phyloP scores from a whole-genome alignment of 2,113 vertebrate species.

The Zootoca vivipara region DNA sequence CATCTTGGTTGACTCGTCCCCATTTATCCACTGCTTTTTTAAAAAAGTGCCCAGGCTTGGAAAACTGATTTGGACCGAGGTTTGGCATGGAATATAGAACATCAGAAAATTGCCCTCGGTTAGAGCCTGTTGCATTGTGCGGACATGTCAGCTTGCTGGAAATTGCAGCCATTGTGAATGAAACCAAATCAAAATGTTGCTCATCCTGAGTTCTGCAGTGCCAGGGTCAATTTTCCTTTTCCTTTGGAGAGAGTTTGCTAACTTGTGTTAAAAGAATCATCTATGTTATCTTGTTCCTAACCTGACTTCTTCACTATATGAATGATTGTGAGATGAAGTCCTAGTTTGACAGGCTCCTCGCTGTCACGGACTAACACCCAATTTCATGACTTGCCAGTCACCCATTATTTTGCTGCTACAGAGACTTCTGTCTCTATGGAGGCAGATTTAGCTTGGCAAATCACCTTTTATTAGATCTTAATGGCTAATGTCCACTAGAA shows the following conservation, averaged over 20 bases:
- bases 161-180: not conserved
- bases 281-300: not conserved
- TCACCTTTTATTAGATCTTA: conserved; percentile 5
- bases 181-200: not conserved
- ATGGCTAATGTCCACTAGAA: not conserved
- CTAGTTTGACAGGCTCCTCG: conserved; percentile 15
- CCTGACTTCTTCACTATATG: accelerated
- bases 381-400: conserved; percentile 23
- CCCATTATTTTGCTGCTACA: not conserved
- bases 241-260: not conserved
- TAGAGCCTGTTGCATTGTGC: not conserved
- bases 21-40: not conserved
- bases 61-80: not conserved
- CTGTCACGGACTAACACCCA: not conserved
- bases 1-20: not conserved
- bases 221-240: not conserved
- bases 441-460: not conserved
- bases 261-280: not conserved
- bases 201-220: too few relatives aligned
- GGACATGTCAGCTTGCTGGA: not conserved
- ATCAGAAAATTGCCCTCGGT: not conserved
- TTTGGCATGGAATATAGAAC: not conserved
- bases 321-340: conserved; percentile 10
- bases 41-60: too few relatives aligned
- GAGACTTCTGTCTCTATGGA: not conserved